Evolutionary conservation across 2,888 invertebrate genomes (phyloP).

Genomic region (Meiosimyza platycephala): DNA sequence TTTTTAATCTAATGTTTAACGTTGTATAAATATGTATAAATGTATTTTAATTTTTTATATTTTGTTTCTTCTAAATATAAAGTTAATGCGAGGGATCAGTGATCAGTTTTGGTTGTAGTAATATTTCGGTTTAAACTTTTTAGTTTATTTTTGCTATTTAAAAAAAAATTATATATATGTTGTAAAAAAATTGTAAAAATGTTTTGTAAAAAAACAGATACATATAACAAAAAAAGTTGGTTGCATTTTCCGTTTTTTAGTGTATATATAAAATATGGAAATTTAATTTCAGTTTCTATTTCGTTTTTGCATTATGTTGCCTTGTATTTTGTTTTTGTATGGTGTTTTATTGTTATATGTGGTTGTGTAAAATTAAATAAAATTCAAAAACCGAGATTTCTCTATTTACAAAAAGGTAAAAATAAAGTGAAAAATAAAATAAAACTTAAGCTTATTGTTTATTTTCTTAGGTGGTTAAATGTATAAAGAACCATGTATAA

Average conservation of each 20-base stretch:
- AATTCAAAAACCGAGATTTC: constrained; percentile 5
- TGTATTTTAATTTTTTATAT: constrained; percentile 40
- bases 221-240: constrained; percentile 15
- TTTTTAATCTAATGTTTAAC: constrained; percentile 27
- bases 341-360: constrained; percentile 17
- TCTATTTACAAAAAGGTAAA: background rate
- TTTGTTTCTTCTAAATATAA: constrained; percentile 38
- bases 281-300: constrained; percentile 17
- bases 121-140: constrained; percentile 8
- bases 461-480: too few relatives aligned
- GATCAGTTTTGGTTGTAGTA: constrained; percentile 53
- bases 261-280: constrained; percentile 30
- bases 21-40: constrained; percentile 38
- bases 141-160: constrained; percentile 4
- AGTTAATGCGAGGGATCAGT: constrained; percentile 56
- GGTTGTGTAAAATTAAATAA: constrained; percentile 18
- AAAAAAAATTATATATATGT: constrained; percentile 24
- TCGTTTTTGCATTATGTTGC: background rate
- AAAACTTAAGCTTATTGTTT: background rate
- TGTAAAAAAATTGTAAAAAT: constrained; percentile 31
- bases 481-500: background rate
- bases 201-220: constrained; percentile 26
- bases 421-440: background rate
- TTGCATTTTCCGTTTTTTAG: constrained; percentile 15
- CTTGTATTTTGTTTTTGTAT: background rate